Evolutionary conservation across 2,797 vertebrate genomes (phyloP).

Genomic region (Chaetophractus vellerosus): DNA sequence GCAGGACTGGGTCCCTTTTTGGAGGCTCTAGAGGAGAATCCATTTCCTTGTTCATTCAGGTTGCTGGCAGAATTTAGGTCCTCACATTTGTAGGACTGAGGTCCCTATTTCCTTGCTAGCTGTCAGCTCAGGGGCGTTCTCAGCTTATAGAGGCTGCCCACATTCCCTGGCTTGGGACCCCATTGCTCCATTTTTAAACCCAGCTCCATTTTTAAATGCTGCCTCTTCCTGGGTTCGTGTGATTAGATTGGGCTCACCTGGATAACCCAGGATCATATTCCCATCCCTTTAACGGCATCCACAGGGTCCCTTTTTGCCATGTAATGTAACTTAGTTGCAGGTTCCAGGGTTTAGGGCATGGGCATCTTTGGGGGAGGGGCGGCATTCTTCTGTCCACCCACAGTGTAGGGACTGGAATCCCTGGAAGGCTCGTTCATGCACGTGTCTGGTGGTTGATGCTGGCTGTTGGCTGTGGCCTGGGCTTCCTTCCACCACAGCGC

Average conservation of each 20-base stretch:
- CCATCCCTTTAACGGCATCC: not conserved
- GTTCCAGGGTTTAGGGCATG: not conserved
- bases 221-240: not conserved
- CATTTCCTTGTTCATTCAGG: not conserved
- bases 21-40: too few relatives aligned
- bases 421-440: not conserved
- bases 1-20: too few relatives aligned
- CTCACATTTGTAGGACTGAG: rapidly evolving
- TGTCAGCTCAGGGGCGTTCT: too few relatives aligned
- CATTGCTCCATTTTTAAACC: not conserved
- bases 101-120: not conserved
- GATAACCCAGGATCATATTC: not conserved
- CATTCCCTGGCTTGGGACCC: not conserved
- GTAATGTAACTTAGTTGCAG: not conserved
- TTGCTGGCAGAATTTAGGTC: not conserved
- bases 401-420: not conserved
- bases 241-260: not conserved
- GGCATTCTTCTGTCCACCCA: not conserved
- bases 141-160: not conserved
- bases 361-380: too few relatives aligned
- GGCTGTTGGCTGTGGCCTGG: not conserved
- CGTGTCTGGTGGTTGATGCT: not conserved
- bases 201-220: not conserved
- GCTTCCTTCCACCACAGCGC: not conserved
- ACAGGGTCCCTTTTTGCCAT: not conserved